Conservation (phyloP, 92 coral and sea anemone species). For the Umimayanthus chanpuru region DNA sequence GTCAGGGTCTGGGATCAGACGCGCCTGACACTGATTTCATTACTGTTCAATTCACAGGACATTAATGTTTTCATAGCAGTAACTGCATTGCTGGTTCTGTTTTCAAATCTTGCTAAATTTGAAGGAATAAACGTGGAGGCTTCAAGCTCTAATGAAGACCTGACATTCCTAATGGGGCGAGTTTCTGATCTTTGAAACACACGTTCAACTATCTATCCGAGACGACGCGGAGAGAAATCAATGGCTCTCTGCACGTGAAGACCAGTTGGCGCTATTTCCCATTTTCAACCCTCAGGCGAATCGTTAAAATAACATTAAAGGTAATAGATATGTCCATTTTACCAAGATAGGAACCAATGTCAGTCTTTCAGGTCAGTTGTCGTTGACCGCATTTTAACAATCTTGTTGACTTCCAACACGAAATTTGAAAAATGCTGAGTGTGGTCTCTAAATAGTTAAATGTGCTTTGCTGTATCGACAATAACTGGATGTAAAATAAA, state of each 20-base stretch:
- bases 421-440: background rate
- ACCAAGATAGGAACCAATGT: background rate
- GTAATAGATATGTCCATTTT: conserved; percentile 29
- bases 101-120: too few species aligned
- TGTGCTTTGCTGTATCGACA: background rate
- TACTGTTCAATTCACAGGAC: too few species aligned
- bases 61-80: too few species aligned
- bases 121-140: too few species aligned
- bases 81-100: too few species aligned
- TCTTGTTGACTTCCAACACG: conserved; percentile 12
- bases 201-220: background rate
- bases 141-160: too few species aligned
- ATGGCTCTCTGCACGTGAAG: conserved; percentile 2
- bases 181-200: background rate
- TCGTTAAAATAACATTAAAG: conserved; percentile 32
- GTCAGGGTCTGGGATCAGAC: too few species aligned
- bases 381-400: conserved; percentile 2
- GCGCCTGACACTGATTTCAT: too few species aligned
- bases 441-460: background rate
- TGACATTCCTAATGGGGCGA: too few species aligned
- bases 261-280: background rate
- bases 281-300: background rate
- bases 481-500: background rate
- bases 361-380: background rate
- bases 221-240: background rate